Percentiles rank a stretch among this genome's conserved stretches.
Evolutionary conservation across 2,797 vertebrate genomes (phyloP).

Genomic region (Sternarchorhynchus goeldii): DNA sequence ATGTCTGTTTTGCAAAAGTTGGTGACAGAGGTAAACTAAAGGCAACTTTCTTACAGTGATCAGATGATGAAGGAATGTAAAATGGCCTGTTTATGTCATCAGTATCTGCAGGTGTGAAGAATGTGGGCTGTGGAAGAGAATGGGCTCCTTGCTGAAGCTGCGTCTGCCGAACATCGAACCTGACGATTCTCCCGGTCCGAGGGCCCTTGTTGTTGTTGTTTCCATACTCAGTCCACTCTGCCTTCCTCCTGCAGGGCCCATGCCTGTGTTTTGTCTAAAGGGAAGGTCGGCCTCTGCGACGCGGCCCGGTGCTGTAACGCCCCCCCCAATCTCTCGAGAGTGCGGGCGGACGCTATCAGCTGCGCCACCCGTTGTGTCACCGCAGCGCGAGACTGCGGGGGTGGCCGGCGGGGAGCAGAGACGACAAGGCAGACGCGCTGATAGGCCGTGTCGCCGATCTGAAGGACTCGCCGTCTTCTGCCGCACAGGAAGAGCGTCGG

Average conservation of each 20-base stretch:
- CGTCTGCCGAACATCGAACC: conserved; percentile 23
- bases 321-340: conserved; percentile 82
- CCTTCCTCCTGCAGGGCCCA: conserved; percentile 48
- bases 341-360: conserved; percentile 77
- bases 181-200: conserved; percentile 57
- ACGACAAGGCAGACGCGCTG: conserved; percentile 32
- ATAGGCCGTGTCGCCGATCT: conserved; percentile 28
- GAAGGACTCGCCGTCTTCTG: conserved; percentile 40
- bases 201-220: conserved; percentile 76
- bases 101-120: background rate
- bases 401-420: no score
- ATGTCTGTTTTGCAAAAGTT: no score
- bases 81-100: no score
- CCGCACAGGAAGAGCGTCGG: conserved; percentile 40
- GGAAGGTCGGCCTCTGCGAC: conserved; percentile 81
- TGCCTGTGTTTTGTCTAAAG: conserved; percentile 86
- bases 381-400: no score
- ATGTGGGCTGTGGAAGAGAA: no score
- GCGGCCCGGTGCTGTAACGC: conserved; percentile 78
- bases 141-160: background rate
- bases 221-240: conserved; percentile 62
- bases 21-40: no score
- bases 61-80: no score
- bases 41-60: no score
- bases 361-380: conserved; percentile 72